These are phyloP conservation scores for Ceuthmochares aereus DNA, from an alignment of 2,113 vertebrate species.

Conservation along the genomic window DNA sequence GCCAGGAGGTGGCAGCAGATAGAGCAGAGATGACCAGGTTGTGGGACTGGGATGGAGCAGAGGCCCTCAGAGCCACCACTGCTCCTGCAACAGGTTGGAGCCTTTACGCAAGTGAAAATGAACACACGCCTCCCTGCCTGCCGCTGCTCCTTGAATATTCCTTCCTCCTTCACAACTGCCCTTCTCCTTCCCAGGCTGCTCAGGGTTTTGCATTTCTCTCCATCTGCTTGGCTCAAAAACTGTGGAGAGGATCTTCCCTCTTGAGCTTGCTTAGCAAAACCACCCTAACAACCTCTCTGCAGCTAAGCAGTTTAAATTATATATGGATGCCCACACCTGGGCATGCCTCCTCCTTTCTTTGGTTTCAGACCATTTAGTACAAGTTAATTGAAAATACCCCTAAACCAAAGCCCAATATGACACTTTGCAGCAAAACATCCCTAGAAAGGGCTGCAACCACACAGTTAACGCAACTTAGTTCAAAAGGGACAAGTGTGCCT, in stretches of 20 bases:
- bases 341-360: background rate
- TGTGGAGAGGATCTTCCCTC: background rate
- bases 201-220: background rate
- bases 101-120: background rate
- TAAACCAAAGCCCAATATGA: background rate
- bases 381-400: background rate
- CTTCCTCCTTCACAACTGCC: background rate
- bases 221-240: background rate
- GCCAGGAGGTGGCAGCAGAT: constrained; percentile 76
- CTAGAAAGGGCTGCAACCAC: background rate
- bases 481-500: background rate
- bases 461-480: background rate
- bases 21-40: background rate
- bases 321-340: background rate
- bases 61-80: accelerated
- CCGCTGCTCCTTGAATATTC: background rate
- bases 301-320: background rate
- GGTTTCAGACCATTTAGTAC: background rate
- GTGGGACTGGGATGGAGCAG: background rate
- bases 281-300: background rate
- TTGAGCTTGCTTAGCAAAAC: background rate
- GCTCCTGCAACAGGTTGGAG: background rate
- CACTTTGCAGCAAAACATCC: background rate
- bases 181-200: background rate
- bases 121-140: background rate